Base-by-base conservation (phyloP, 2,797 vertebrate genomes). In the Coregonus sp. region DNA sequence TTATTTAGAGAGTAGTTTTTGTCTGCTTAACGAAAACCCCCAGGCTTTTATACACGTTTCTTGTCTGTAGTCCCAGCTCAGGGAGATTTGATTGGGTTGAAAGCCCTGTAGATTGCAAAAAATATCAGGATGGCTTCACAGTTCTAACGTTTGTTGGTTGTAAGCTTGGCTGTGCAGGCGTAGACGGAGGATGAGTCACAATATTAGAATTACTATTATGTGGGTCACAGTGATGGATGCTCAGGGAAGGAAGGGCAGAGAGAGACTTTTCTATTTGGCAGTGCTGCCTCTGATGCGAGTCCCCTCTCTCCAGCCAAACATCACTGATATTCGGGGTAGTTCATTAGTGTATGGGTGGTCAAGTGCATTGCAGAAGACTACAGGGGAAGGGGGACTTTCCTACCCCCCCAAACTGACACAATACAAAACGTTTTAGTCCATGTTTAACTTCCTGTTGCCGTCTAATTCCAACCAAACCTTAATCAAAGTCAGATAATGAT, bases 181-280 rank as follows among this genome's bases (percentile, higher is more conserved):
- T 65, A 70, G 51, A 70, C 84, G 72, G 76, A 74, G 75, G 89
- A 88, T 90, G 85, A 90, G 89, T 90, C 88, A 88, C 79, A 79
- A 87, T 85, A 84, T 89, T 85, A 83, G 74, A 89, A 89, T 88
- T 84, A 91, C 89, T 89, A 88, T 89, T 90, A 92, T 92, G 90
- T 91, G 85, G 89, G 91, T 92, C 90, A 90, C 82, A 77, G 76
- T 89, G 90, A 90, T 91, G 80, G 88, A 91, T 88, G 83, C 79
- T 82, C 82, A 88, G n/a, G 35, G 54, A 25, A 73, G 71, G 18
- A 52, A 63, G 56, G 31, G 72, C 31, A 52, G 31, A 59, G 31
- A 59, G 72, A 18, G 16, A 18, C 9, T 11, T 78, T 52, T 89
- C 87, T 90, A 81, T 84, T 87, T 91, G 90, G 90, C 89, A 86